Base-by-base conservation (phyloP, 2,888 invertebrate species). In the Torymus tubicola region DNA sequence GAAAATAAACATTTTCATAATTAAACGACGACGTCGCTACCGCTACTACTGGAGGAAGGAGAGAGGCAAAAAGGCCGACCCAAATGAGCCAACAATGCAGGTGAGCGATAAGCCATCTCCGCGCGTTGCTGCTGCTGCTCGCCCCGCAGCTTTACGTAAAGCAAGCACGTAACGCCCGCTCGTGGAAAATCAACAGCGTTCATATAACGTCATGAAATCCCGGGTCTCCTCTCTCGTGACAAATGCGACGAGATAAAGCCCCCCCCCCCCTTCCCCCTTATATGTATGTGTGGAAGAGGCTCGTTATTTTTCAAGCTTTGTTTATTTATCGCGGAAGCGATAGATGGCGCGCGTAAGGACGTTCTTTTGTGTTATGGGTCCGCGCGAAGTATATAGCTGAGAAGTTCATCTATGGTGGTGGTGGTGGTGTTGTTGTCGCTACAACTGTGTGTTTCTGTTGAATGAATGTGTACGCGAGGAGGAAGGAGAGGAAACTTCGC, bases 1-100 rank as follows among this genome's bases (percentile, higher is more conserved):
- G 16, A 72, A 68, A 53, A 72, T 55, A 78, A 78, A 78, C 72
- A 72, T 78, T 65, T 67, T 67, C 55, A 67, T 67, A 78, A 78
- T 78, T 72, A 78, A 78, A 71, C 57, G 77, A 57, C 16, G 61
- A 57, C 16, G 31, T 14, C 13, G 42, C 16, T 14, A 13, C 5
- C 10, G 57, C 31, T 31, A 8, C 42, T 57, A 24, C 55, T 13
- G 31, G 8, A 8, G 14, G 31, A 2, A 31, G 13, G 2, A 63
- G 13, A 2, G 13, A 3, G 13, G 52, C 50, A 60, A 75, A 67
- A 67, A 75, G 57, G 55, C 31, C 68, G 58, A 60, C 60, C 60
- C 18, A 42, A 72, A 72, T 61, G 72, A 72, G 76, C 61, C 67
- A 72, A 72, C 72, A 72, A 72, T 60, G 72, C 72, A 67, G n/a